These are phyloP conservation scores for Drosophila oshimai DNA, from an alignment of 1,140 invertebrate species.

Conservation along the genomic window DNA sequence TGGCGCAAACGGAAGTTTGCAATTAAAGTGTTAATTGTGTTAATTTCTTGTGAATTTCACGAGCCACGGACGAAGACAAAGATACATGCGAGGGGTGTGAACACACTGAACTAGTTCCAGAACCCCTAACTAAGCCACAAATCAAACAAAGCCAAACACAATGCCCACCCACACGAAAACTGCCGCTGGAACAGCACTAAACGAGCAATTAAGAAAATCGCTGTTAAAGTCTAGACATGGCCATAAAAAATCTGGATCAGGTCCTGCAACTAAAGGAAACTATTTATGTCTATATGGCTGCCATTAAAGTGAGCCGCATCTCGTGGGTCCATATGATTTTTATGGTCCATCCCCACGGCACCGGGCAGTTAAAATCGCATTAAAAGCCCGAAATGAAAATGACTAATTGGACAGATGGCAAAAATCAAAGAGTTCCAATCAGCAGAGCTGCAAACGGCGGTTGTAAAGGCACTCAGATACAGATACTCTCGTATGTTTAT, in stretches of 20 bases:
- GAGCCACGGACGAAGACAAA: constrained; percentile 15
- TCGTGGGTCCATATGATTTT: constrained; percentile 40
- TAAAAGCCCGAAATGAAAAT: constrained; percentile 63
- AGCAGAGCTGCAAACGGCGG: constrained; percentile 21
- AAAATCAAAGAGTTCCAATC: constrained; percentile 56
- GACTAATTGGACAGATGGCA: constrained; percentile 76
- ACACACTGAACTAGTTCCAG: constrained; percentile 17
- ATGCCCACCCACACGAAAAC: constrained; percentile 25
- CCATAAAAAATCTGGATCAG: constrained; percentile 45
- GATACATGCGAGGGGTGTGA: neutral
- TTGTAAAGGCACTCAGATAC: constrained; percentile 21
- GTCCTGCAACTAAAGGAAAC: constrained; percentile 37
- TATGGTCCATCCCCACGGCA: constrained; percentile 34
- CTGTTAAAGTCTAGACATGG: constrained; percentile 55
- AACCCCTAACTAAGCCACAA: constrained; percentile 13
- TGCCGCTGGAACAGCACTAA: constrained; percentile 37
- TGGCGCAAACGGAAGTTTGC: constrained; percentile 71
- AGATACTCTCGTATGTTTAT: constrained; percentile 9
- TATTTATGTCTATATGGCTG: constrained; percentile 52
- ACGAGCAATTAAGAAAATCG: constrained; percentile 61
- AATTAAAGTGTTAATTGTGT: constrained; percentile 81
- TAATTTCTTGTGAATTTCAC: constrained; percentile 74
- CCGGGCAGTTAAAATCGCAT: constrained; percentile 67
- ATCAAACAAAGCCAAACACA: constrained; percentile 22
- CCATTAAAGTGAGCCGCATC: constrained; percentile 42